These are phyloP conservation scores for Alectura lathami DNA, from an alignment of 2,113 vertebrate genomes.

Conservation along the genomic window DNA sequence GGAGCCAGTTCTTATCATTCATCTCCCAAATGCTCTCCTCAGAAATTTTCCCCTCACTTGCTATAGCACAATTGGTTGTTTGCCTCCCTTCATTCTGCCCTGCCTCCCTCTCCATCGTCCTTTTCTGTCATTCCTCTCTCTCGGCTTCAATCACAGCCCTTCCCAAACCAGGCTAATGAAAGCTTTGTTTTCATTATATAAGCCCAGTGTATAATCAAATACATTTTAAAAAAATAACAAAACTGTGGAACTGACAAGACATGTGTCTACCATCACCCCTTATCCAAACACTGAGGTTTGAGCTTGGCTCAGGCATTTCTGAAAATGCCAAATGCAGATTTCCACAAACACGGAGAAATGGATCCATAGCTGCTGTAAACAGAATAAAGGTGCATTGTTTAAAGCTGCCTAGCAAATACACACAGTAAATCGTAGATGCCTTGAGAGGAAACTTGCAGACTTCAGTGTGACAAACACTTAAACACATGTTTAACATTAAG, in stretches of 20 bases:
- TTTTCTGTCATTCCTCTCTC: not conserved
- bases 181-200: conserved; percentile 48
- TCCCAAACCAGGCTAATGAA: not conserved
- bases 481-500: not conserved
- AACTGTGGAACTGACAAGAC: conserved; percentile 46
- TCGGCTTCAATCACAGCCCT: not conserved
- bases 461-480: not conserved
- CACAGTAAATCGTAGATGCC: not conserved
- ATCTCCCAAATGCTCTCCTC: not conserved
- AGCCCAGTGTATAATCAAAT: conserved; percentile 23
- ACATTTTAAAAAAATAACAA: conserved; percentile 36
- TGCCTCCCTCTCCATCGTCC: not conserved
- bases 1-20: not conserved
- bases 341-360: conserved; percentile 23
- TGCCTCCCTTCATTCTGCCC: not conserved
- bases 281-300: conserved; percentile 65
- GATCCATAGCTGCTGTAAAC: conserved; percentile 14
- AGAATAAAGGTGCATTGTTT: conserved; percentile 60
- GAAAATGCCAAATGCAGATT: conserved; percentile 34
- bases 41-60: not conserved
- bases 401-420: not conserved
- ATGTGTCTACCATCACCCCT: conserved; percentile 53
- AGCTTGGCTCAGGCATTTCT: conserved; percentile 20
- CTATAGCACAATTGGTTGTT: not conserved
- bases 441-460: not conserved